Base-by-base conservation (phyloP, 1,140 invertebrate genomes). In the Tetramorium simillimum region DNA sequence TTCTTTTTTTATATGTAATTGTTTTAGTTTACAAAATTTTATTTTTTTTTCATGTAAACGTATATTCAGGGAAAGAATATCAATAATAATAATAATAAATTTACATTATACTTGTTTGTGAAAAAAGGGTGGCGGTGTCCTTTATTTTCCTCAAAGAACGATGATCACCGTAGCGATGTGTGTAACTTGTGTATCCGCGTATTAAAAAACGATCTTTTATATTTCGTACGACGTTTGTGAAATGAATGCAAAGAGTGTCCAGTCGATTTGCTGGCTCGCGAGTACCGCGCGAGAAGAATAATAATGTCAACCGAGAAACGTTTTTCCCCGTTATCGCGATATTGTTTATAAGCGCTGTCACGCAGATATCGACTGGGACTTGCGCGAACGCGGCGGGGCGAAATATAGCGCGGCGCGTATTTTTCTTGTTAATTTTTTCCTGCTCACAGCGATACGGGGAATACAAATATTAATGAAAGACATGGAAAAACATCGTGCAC, bases 391-490 rank as follows among this genome's bases (percentile, higher is more conserved):
- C 14, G n/a, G 21, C 56, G 37, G 24, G 10, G 43, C n/a, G 43
- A 65, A 43, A 65, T 65, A 67, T 53, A 53, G 33, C 63, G 60
- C 18, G 51, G 49, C 7, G 10, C n/a, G 43, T 49, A 18, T 18
- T 37, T 63, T 63, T 63, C 16, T 37, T 18, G 60, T 63, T 63
- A 37, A 63, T 65, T n/a, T 69, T 43, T 58, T 81, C 78, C n/a
- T 14, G 49, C 14, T 18, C 49, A 12, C 16, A 24, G 14, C 33
- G 37, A 18, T 33, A 21, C 49, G 46, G 33, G 5, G 3, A 28
- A 49, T 24, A 46, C 46, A 51, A 51, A 80, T 67, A 69, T 69
- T 56, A 81, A 70, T 70, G 78, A 70, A 70, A 81, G 28, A 53
- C 33, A 21, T 67, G 62, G 62, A 12, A 67, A 69, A 53, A 24